Percentiles rank a stretch among this genome's conserved stretches.
Conservation (phyloP, 2,888 invertebrate genomes). For the Parelbella ahira region DNA sequence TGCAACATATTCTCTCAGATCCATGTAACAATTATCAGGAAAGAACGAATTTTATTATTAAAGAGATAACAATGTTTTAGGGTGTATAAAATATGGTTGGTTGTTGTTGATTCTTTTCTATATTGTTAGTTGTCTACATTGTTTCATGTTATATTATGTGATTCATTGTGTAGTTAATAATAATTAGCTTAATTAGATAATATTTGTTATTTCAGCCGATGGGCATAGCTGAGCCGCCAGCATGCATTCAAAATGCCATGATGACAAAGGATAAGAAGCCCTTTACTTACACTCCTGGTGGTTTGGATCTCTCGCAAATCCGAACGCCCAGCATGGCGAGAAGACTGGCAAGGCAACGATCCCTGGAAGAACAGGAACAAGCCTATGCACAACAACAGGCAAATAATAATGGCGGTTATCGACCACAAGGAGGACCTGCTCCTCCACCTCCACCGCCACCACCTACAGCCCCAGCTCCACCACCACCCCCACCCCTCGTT, state of each 20-base stretch:
- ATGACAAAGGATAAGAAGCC: constrained; percentile 98
- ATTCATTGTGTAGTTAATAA: no score
- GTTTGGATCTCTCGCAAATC: constrained; percentile 94
- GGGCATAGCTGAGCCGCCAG: constrained; percentile 85
- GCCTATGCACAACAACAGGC: constrained; percentile 45
- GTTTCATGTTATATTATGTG: no score
- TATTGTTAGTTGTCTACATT: no score
- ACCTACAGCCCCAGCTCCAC: constrained; percentile 68
- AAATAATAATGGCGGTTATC: constrained; percentile 40
- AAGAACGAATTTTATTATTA: no score
- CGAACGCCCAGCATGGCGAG: constrained; percentile 94
- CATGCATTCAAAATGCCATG: constrained; percentile 95
- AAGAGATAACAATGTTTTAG: no score
- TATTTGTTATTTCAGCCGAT: constrained; percentile 60
- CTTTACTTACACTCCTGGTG: constrained; percentile 97
- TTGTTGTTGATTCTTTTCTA: no score
- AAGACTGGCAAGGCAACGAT: constrained; percentile 84
- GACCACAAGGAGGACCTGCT: constrained; percentile 56
- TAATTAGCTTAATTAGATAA: neutral
- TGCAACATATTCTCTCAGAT: no score
- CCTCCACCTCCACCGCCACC: constrained; percentile 69
- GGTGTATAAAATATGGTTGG: no score
- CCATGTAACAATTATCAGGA: no score
- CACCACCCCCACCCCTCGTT: constrained; percentile 83
- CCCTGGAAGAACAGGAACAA: constrained; percentile 78